Conservation (phyloP, 2,888 invertebrate species). For the Zhuqinia jingwanae region DNA sequence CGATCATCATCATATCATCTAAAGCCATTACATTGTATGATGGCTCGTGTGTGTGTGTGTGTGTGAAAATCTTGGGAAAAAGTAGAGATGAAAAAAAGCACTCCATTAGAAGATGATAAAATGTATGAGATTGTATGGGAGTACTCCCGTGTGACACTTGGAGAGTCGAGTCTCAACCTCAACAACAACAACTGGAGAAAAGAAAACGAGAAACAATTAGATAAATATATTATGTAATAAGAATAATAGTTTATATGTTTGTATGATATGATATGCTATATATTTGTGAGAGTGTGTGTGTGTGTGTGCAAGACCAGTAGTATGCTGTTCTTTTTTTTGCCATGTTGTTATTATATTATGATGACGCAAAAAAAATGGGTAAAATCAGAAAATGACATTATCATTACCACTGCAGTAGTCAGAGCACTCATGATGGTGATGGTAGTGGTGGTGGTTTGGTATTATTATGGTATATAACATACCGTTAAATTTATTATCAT, state of each 20-base stretch:
- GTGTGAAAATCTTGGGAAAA: background rate
- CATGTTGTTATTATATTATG: background rate
- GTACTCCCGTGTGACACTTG: constrained; percentile 37
- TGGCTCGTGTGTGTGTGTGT: constrained; percentile 72
- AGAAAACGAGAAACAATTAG: constrained; percentile 52
- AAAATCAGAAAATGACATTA: constrained; percentile 34
- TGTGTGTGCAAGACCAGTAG: background rate
- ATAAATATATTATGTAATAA: constrained; percentile 40
- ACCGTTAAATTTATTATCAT: too few relatives aligned
- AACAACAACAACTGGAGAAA: too few relatives aligned
- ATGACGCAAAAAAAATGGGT: constrained; percentile 6
- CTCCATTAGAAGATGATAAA: constrained; percentile 79
- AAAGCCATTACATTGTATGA: constrained; percentile 73
- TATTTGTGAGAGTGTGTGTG: background rate
- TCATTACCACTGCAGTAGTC: constrained; percentile 10
- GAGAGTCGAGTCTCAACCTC: constrained; percentile 1
- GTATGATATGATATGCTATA: background rate
- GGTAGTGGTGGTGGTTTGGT: background rate
- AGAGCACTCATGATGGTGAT: background rate
- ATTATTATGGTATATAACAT: too few relatives aligned
- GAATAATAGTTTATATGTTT: background rate
- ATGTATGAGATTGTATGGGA: constrained; percentile 71
- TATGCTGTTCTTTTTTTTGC: background rate
- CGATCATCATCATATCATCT: constrained; percentile 38
- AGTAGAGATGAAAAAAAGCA: constrained; percentile 48